Conservation (phyloP, 2,113 vertebrate species). For the Gallinago paraguaiae region DNA sequence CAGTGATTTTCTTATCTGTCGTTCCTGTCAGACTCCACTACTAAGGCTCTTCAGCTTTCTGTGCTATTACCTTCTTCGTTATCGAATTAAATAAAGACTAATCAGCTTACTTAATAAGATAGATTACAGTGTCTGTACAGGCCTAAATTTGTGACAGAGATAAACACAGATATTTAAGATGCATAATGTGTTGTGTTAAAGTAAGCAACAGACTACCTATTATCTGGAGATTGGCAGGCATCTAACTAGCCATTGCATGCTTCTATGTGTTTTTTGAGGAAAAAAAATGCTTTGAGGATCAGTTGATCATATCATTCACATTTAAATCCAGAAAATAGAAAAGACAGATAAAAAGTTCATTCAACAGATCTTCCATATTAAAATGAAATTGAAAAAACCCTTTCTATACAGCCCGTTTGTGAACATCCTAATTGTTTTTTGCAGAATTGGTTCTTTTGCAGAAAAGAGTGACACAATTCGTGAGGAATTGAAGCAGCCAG, state of each 20-base stretch:
- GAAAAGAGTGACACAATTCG: background rate
- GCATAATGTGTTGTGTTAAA: background rate
- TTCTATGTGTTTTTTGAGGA: background rate
- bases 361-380: background rate
- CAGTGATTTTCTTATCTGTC: background rate
- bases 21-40: background rate
- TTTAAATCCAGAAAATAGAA: background rate
- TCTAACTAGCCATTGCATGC: background rate
- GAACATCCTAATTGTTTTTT: background rate
- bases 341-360: background rate
- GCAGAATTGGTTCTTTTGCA: background rate
- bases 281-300: background rate
- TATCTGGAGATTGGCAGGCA: background rate
- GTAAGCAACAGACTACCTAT: background rate
- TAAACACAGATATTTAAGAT: background rate
- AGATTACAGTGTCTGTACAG: background rate
- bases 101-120: constrained; percentile 1
- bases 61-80: background rate
- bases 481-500: background rate
- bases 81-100: constrained; percentile 12
- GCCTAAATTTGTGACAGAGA: background rate
- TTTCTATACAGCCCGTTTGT: background rate
- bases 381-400: background rate
- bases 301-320: background rate
- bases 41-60: background rate